These are phyloP conservation scores for Hartigia nigra DNA, from an alignment of 2,888 invertebrate species.

Conservation along the genomic window DNA sequence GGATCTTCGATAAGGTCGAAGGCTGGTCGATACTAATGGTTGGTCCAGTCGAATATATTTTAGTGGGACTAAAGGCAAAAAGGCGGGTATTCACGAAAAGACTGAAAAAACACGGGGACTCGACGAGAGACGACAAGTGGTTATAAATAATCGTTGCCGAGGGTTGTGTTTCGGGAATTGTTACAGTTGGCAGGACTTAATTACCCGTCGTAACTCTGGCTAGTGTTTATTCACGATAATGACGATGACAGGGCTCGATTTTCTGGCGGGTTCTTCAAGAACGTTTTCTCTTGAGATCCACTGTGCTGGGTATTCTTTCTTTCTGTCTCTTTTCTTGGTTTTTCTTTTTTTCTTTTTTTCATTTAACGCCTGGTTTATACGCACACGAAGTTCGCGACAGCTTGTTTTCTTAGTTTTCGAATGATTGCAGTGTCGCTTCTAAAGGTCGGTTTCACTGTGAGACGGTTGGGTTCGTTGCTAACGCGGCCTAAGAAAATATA, in stretches of 20 bases:
- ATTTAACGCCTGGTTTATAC: background rate
- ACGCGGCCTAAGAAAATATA: conserved; percentile 5
- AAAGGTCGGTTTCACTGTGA: background rate
- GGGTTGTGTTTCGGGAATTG: background rate
- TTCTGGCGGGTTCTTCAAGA: background rate
- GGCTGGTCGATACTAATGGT: background rate
- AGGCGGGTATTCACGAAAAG: background rate
- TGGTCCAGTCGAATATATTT: background rate
- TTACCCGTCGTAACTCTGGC: conserved; percentile 4
- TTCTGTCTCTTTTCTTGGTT: background rate
- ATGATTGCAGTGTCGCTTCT: background rate
- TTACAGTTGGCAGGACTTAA: conserved; percentile 8
- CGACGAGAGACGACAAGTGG: conserved; percentile 8
- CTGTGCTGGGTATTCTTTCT: background rate
- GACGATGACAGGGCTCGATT: background rate
- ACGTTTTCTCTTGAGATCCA: background rate
- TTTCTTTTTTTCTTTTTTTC: background rate
- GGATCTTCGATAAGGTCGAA: background rate
- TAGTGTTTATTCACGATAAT: conserved; percentile 1
- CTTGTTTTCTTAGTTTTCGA: conserved; percentile 4
- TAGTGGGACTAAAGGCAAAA: background rate
- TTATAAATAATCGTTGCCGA: conserved; percentile 3
- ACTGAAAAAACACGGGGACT: conserved; percentile 2
- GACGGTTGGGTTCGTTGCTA: background rate
- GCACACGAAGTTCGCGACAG: background rate